A percentile compares a stretch with the other conserved stretches of the same genome.
Conservation (phyloP, 53 echinoderm and acorn worm species). For the Arbacia lixula region DNA sequence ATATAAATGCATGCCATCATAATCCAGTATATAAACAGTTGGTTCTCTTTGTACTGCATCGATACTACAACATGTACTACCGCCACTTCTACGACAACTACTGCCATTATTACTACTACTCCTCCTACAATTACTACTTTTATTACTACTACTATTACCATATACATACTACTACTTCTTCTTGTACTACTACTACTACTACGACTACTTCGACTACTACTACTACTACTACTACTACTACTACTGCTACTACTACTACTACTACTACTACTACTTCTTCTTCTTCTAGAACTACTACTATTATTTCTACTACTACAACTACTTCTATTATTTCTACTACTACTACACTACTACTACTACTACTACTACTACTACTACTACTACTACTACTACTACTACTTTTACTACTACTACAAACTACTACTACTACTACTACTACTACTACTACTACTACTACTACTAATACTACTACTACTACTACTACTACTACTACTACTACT, state of each 20-base stretch:
- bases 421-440: constrained; percentile 4
- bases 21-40: too few species aligned
- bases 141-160: neutral
- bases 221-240: constrained; percentile 5
- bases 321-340: neutral
- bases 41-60: too few species aligned
- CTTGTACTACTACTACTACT: constrained; percentile 23
- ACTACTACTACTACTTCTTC: constrained; percentile 19
- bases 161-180: constrained; percentile 8
- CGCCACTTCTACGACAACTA: neutral
- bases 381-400: neutral
- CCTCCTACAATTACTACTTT: neutral
- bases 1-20: too few species aligned
- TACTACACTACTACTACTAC: constrained; percentile 3
- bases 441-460: neutral
- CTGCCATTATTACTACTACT: constrained; percentile 9
- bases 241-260: constrained; percentile 18
- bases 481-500: neutral
- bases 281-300: neutral
- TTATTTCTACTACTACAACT: neutral
- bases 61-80: neutral
- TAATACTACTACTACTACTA: neutral
- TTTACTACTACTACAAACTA: too few species aligned
- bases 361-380: constrained; percentile 6
- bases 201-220: constrained; percentile 34